A percentile compares a stretch with the other conserved stretches of the same genome.
Evolutionary conservation across 1,140 invertebrate species (phyloP).

Genomic region (Drosophila equinoxialis): DNA sequence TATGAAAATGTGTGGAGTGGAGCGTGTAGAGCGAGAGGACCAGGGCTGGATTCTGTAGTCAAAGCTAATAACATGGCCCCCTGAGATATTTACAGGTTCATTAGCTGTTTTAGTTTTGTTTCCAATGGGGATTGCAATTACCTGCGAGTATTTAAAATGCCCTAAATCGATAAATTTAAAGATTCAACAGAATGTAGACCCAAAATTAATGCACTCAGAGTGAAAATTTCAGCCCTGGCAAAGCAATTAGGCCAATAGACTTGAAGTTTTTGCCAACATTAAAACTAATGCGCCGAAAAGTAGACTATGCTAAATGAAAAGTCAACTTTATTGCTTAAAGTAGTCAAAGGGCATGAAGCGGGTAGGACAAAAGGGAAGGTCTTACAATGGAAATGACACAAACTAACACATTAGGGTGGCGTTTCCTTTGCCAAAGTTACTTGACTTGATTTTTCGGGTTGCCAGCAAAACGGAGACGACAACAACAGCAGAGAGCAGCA

Average conservation of each 20-base stretch:
- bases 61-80: too few species aligned
- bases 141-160: too few species aligned
- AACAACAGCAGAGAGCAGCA: slow-evolving; percentile 52
- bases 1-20: not conserved
- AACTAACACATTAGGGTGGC: slow-evolving; percentile 75
- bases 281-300: slow-evolving; percentile 79
- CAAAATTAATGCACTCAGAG: not conserved
- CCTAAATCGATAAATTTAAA: too few species aligned
- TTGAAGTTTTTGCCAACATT: slow-evolving; percentile 36
- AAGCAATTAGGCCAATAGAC: slow-evolving; percentile 9
- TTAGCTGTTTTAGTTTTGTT: too few species aligned
- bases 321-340: slow-evolving; percentile 6
- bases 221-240: not conserved
- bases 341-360: not conserved
- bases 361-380: not conserved
- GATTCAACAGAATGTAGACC: too few species aligned
- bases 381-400: slow-evolving; percentile 16
- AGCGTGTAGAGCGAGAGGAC: too few species aligned
- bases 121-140: too few species aligned
- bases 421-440: slow-evolving; percentile 75
- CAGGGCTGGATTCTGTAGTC: too few species aligned
- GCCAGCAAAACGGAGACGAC: slow-evolving; percentile 51
- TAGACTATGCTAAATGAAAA: slow-evolving; percentile 47
- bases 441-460: slow-evolving; percentile 70
- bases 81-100: too few species aligned